Evolutionary conservation across 2,113 vertebrate genomes (phyloP), one percentile per base, ranked within the genome.

Genomic region (Eonycteris spelaea): DNA sequence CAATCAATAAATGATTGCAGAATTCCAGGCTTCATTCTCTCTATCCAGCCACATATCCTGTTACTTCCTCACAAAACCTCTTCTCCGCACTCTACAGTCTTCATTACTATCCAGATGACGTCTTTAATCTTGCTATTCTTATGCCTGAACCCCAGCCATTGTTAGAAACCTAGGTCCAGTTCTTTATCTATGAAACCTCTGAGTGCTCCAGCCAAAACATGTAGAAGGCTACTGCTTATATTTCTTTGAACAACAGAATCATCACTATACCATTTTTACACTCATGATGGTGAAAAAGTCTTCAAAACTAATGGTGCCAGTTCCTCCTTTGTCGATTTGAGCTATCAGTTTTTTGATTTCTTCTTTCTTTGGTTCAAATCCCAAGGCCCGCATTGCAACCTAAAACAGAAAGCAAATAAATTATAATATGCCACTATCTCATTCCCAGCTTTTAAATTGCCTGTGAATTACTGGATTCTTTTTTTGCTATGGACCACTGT

Each of bases 281-380:
- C 99, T 99, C 99, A 99, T 99, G 98, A 99, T 99, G 90, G 98
- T 97, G 91, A 99, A 98, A 97, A 99, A 99, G 68, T 99, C 99
- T 90, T 98, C 98, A 65, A 99, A 99, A 95, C 98, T 97, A 95
- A 99, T 99, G 40, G 98, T 99, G 83, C 99, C 99, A 0, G 98
- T 99, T 87, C 99, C 98, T 77, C 99, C 99, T 96, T 98, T 99
- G 96, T 99, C 99, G n/a, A 99, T 98, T 91, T 99, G 99, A 91
- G 99, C 98, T 92, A 99, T 98, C 99, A 99, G 99, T 97, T 99
- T 99, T 98, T 98, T 99, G 91, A 99, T 98, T 97, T 99, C 99
- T 96, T 99, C 99, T 96, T 99, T 99, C 98, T 99, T 99, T 65
- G 99, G 99, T 97, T 99, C 99, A 98, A 99, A 99, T 43, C 99